Conservation (phyloP, 2,797 vertebrate genomes). For the Sternotherus odoratus region DNA sequence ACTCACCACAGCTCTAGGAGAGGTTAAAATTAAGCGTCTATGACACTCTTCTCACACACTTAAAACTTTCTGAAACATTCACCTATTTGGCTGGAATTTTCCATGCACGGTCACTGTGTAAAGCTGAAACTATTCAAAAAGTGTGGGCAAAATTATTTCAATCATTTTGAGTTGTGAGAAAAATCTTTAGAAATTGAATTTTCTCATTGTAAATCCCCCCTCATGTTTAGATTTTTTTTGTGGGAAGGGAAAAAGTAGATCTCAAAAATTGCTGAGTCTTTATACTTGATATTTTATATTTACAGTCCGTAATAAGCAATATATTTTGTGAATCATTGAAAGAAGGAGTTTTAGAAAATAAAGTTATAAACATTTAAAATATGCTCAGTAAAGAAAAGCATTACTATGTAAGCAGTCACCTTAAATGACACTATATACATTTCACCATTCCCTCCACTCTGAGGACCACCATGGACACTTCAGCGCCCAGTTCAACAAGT, state of each 20-base stretch:
- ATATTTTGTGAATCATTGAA: constrained; percentile 13
- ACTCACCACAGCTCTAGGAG: neutral
- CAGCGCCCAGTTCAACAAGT: too few species aligned
- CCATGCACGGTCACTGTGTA: neutral
- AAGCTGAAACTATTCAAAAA: neutral
- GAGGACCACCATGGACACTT: too few species aligned
- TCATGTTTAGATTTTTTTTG: neutral
- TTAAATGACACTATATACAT: rapidly evolving
- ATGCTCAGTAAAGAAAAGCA: neutral
- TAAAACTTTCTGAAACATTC: neutral
- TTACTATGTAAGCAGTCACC: neutral
- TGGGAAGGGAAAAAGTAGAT: constrained; percentile 14
- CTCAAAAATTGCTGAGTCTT: constrained; percentile 39
- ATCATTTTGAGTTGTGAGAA: neutral
- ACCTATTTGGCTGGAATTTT: neutral
- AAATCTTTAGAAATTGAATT: constrained; percentile 29
- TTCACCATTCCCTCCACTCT: neutral
- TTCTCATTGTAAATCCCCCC: neutral
- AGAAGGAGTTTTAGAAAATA: neutral
- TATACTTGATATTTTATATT: constrained; percentile 41
- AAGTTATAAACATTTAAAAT: neutral
- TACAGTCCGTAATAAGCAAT: neutral
- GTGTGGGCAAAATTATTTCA: neutral
- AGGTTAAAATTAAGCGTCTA: neutral
- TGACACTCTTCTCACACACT: neutral